phyloP scores from a whole-genome alignment of 2,113 vertebrate species.

The Chionomys nivalis region DNA sequence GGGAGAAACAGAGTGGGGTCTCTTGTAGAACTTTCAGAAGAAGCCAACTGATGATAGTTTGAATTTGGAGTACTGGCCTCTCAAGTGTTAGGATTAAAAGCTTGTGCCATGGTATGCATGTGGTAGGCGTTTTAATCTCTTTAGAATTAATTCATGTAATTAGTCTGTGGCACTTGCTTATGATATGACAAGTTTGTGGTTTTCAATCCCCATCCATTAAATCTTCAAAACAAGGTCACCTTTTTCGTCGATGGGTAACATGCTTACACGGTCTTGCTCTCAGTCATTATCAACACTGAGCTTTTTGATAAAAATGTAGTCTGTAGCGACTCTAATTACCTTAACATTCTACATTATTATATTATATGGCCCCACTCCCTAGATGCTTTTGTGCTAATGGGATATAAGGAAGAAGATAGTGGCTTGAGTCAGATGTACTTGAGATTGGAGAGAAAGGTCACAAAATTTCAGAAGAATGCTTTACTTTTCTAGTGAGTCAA shows the following conservation, averaged over 20 bases:
- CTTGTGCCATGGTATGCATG: no score
- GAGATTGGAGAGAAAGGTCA: background rate
- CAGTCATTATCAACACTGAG: background rate
- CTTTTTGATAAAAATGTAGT: background rate
- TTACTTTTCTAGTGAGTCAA: background rate
- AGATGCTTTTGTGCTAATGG: background rate
- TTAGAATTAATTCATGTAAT: background rate
- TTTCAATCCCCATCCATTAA: background rate
- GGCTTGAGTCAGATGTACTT: background rate
- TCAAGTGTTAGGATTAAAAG: background rate
- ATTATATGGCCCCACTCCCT: background rate
- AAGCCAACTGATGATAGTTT: background rate
- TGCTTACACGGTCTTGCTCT: background rate
- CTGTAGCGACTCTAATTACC: background rate
- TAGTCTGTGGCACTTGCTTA: background rate
- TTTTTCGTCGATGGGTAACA: background rate
- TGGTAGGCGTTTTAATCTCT: background rate
- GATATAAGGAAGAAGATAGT: background rate
- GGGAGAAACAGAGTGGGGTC: background rate
- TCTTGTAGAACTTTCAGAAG: background rate
- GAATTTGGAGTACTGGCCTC: background rate
- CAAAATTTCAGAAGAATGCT: background rate
- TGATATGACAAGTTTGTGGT: background rate
- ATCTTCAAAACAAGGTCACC: constrained; percentile 11
- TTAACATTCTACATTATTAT: background rate